Evolutionary conservation across 2,888 invertebrate genomes (phyloP).

Genomic region (Isoperla grammatica): DNA sequence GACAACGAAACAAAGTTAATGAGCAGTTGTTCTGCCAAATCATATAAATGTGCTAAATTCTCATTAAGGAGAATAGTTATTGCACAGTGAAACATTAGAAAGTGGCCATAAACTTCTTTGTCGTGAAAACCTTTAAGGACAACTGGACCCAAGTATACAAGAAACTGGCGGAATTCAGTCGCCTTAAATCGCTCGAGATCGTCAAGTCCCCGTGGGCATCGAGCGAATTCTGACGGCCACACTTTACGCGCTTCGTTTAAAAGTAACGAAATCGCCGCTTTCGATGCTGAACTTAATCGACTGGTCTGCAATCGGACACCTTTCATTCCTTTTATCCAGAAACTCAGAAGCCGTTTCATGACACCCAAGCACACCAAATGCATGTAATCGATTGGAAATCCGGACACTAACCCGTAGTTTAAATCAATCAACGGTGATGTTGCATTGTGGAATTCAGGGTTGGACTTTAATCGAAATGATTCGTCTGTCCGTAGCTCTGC

Average conservation of each 20-base stretch:
- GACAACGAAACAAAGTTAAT: not conserved
- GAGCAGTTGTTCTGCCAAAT: not conserved
- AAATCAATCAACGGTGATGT: not conserved
- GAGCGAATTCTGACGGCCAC: not conserved
- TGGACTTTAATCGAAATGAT: not conserved
- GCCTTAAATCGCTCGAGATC: no score
- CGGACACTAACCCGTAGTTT: not conserved
- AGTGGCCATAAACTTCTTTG: not conserved
- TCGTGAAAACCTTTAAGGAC: not conserved
- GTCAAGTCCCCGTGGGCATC: not conserved
- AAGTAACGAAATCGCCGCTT: not conserved
- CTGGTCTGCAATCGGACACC: not conserved
- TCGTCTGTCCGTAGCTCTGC: conserved; percentile 1
- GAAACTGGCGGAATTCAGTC: not conserved
- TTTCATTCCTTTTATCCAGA: not conserved
- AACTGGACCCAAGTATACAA: not conserved
- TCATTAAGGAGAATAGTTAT: no score
- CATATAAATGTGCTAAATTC: not conserved
- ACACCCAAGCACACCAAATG: not conserved
- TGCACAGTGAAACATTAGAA: not conserved
- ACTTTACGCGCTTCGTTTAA: not conserved
- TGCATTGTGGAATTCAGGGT: no score
- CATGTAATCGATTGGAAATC: not conserved
- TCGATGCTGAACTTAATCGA: no score
- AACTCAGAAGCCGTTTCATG: not conserved